Evolutionary conservation across 2,113 vertebrate species (phyloP), one percentile per base, ranked within the genome.

Genomic region (Phodopus roborovskii): DNA sequence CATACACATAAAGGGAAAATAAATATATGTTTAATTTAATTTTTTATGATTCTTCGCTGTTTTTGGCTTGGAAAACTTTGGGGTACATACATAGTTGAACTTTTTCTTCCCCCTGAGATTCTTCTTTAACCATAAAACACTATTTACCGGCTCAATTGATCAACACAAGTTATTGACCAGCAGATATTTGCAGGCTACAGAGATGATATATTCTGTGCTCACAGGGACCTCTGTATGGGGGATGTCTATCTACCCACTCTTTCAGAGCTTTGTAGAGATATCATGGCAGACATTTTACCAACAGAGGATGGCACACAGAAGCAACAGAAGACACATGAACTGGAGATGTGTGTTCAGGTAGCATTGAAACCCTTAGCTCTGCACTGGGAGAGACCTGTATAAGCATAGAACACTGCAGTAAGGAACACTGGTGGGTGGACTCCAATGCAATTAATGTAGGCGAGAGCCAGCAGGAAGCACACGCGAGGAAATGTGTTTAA

Each of bases 341-440:
- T 0, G 20, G 33, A 10, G 0, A 1, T 1, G 16, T 45, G 86
- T 36, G 48, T 4, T 75, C 64, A 15, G 74, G 87, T 12, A 84
- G n/a, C 58, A 24, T 28, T 15, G 86, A 26, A 45, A 33, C 64
- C 4, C 28, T 53, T 33, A 64, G 42, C 10, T 33, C 28, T 7
- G 10, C 5, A 1, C 30, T 1, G 53, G 66, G 36, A 75, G 71
- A 71, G 75, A 70, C 77, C 75, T 28, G 71, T 64, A 28, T 13
- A 0, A 28, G 9, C 17, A 0, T 0, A n/a, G 73, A 16, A 30
- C 2, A 0, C 68, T 79, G 93, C 56, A 33, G 48, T 39, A 4
- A 7, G 3, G 71, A 82, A 36, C 22, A 24, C 42, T 39, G 94
- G 88, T 58, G 92, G 85, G 93, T 68, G 92, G 91, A 81, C 22